A percentile compares a stretch with the other conserved stretches of the same genome.
Evolutionary conservation across 2,888 invertebrate genomes (phyloP).

Genomic region (Tridacna gigas): DNA sequence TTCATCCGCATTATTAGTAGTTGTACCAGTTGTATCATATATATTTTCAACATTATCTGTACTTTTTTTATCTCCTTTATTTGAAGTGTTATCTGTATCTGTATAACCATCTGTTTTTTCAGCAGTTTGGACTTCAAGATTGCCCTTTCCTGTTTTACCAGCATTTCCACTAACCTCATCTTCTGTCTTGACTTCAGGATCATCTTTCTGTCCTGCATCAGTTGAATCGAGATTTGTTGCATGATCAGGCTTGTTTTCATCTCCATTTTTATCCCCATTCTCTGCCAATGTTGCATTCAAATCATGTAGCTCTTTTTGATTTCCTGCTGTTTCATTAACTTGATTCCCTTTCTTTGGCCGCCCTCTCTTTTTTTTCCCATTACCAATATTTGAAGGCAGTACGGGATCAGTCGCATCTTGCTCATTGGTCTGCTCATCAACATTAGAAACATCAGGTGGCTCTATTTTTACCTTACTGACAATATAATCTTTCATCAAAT

Average conservation of each 20-base stretch:
- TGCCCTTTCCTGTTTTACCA: too few species aligned
- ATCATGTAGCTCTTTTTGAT: not conserved
- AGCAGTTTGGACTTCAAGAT: too few species aligned
- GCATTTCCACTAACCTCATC: too few species aligned
- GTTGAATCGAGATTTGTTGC: too few species aligned
- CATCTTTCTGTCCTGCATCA: too few species aligned
- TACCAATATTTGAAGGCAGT: too few species aligned
- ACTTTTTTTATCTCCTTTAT: constrained; percentile 13
- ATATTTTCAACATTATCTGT: not conserved
- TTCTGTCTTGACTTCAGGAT: too few species aligned
- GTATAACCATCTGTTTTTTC: too few species aligned
- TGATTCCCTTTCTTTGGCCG: constrained; percentile 52
- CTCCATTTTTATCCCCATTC: too few species aligned
- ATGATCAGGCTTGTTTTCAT: too few species aligned
- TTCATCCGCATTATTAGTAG: not conserved
- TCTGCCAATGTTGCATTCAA: too few species aligned
- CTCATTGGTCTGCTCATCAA: constrained; percentile 2
- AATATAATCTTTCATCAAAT: constrained; percentile 60
- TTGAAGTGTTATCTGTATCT: too few species aligned
- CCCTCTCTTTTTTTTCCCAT: constrained; percentile 61
- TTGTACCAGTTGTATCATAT: not conserved
- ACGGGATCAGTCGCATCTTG: not conserved
- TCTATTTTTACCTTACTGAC: constrained; percentile 43
- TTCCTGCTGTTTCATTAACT: not conserved
- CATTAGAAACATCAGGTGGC: not conserved